Percentiles rank a stretch among this genome's conserved stretches.
These are phyloP conservation scores for Podarcis cretensis DNA, from an alignment of 2,113 vertebrate genomes.

Conservation along the genomic window DNA sequence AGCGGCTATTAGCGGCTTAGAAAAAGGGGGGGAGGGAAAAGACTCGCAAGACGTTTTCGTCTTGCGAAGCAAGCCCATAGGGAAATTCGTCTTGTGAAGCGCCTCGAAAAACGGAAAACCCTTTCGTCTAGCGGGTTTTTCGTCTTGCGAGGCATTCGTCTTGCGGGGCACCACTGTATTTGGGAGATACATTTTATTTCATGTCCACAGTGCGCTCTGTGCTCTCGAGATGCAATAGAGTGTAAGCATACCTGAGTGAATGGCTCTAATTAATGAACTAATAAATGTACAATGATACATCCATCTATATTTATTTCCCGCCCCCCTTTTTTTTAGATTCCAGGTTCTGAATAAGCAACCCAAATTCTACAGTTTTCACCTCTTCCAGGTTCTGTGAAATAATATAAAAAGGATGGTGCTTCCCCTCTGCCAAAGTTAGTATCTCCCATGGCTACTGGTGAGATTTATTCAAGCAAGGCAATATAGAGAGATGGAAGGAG, in stretches of 20 bases:
- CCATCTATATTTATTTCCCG: too few species aligned
- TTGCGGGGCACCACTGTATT: too few species aligned
- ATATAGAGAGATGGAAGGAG: neutral
- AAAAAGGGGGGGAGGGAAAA: too few species aligned
- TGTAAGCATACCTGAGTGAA: neutral
- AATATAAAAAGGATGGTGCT: neutral
- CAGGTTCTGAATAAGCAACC: neutral
- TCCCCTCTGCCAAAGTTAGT: neutral
- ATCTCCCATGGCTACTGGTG: neutral
- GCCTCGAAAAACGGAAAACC: too few species aligned
- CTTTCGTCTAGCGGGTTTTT: too few species aligned
- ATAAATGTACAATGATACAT: neutral
- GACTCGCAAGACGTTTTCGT: too few species aligned
- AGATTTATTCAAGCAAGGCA: neutral
- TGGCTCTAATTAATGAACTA: neutral
- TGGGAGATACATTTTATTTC: neutral
- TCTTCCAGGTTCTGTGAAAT: neutral
- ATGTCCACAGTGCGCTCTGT: neutral
- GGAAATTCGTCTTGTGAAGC: too few species aligned
- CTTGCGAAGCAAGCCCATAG: too few species aligned
- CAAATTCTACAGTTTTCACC: neutral
- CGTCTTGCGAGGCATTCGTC: too few species aligned
- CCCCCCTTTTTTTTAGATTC: neutral
- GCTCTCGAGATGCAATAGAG: neutral
- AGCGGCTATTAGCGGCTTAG: too few species aligned